A percentile compares a stretch with the other conserved stretches of the same genome.
Conservation (phyloP, 2,888 invertebrate species). For the Sminthurides aquaticus region DNA sequence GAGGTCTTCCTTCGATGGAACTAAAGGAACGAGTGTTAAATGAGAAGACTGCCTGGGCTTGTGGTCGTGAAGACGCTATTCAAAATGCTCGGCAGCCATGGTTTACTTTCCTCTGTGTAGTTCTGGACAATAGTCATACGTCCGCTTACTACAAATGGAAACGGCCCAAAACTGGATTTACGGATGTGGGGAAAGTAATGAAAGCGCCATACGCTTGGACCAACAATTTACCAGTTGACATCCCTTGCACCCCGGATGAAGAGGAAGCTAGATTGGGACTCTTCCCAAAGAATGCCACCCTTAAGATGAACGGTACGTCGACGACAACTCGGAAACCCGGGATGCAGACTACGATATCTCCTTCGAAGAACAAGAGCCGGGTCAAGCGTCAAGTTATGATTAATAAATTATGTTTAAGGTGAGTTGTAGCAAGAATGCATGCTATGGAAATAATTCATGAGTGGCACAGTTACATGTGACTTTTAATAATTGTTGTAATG, state of each 20-base stretch:
- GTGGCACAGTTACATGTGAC: too few relatives aligned
- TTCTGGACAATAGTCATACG: slow-evolving; percentile 9
- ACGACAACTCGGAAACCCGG: neutral
- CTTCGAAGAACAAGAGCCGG: neutral
- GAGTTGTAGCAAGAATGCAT: neutral
- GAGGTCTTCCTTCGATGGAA: neutral
- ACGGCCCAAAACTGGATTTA: neutral
- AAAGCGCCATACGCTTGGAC: slow-evolving; percentile 10
- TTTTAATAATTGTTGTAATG: too few relatives aligned
- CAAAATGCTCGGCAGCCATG: slow-evolving; percentile 6
- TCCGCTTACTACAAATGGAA: slow-evolving; percentile 5
- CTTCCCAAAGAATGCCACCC: neutral
- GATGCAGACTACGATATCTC: neutral
- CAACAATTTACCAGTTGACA: slow-evolving; percentile 7
- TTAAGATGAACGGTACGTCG: neutral
- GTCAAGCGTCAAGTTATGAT: neutral
- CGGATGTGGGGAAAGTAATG: neutral
- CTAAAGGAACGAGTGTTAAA: neutral
- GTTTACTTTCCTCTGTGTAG: slow-evolving; percentile 12
- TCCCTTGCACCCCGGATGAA: neutral
- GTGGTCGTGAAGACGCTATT: slow-evolving; percentile 7
- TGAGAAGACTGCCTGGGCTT: neutral
- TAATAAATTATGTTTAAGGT: neutral
- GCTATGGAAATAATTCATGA: too few relatives aligned
- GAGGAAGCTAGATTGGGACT: neutral